Conservation (phyloP, 2,797 vertebrate species). For the Stomatorhinus walkeri region DNA sequence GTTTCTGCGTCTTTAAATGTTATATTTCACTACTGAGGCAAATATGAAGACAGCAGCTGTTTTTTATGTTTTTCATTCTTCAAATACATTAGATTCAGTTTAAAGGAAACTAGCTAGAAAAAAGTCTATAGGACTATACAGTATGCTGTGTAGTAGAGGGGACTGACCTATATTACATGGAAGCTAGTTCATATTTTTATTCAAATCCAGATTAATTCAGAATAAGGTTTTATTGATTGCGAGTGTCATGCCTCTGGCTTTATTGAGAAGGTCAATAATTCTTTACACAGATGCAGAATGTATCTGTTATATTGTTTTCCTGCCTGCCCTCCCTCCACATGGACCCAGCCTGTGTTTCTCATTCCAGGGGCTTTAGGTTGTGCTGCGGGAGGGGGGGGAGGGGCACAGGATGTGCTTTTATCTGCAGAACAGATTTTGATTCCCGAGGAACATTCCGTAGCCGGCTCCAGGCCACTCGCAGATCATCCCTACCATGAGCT, state of each 20-base stretch:
- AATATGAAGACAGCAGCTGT: neutral
- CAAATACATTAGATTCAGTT: neutral
- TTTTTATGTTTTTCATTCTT: neutral
- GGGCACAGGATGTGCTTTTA: constrained; percentile 10
- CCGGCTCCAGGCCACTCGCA: neutral
- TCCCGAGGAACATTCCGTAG: neutral
- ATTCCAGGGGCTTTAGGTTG: neutral
- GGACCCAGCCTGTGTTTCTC: neutral
- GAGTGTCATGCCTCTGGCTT: neutral
- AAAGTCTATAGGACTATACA: neutral
- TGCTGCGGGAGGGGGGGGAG: neutral
- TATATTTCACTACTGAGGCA: neutral
- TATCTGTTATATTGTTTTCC: neutral
- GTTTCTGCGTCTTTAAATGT: neutral
- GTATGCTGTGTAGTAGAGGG: neutral
- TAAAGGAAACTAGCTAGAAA: neutral
- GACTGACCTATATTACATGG: neutral
- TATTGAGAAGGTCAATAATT: neutral
- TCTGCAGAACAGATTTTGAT: neutral
- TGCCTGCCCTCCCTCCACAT: neutral
- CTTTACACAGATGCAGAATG: neutral
- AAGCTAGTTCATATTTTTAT: neutral
- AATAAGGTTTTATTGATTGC: neutral
- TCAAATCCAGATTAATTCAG: neutral
- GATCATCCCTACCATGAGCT: neutral